phyloP scores from a whole-genome alignment of 1,140 invertebrate genomes.

The Zaprionus inermis region DNA sequence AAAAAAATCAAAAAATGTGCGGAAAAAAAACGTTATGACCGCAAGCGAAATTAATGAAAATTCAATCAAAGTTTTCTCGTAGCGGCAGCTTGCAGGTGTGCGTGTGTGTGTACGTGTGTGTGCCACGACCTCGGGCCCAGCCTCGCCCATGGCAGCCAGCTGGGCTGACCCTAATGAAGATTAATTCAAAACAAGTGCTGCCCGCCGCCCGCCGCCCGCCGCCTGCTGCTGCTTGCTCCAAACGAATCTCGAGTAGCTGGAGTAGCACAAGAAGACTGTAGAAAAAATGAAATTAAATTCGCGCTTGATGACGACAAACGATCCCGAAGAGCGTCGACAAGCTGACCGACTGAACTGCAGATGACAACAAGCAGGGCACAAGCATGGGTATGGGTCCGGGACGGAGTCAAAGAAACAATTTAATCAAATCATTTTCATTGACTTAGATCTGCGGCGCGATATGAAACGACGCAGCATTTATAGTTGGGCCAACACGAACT shows the following conservation, averaged over 20 bases:
- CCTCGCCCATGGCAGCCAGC: not conserved
- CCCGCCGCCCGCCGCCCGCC: not conserved
- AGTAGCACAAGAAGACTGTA: not conserved
- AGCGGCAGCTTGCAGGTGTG: slow-evolving; percentile 27
- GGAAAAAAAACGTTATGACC: slow-evolving; percentile 54
- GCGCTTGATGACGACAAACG: slow-evolving; percentile 38
- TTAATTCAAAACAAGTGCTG: slow-evolving; percentile 73
- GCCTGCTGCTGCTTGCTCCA: not conserved
- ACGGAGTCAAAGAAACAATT: slow-evolving; percentile 48
- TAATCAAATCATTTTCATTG: slow-evolving; percentile 58
- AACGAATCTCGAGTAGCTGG: not conserved
- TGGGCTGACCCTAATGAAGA: slow-evolving; percentile 74
- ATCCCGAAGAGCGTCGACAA: not conserved
- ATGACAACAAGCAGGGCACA: slow-evolving; percentile 13
- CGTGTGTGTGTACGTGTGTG: slow-evolving; percentile 7
- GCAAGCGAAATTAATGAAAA: slow-evolving; percentile 76
- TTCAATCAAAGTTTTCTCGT: slow-evolving; percentile 70
- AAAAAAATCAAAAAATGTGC: not conserved
- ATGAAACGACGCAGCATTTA: slow-evolving; percentile 10
- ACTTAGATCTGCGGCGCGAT: slow-evolving; percentile 49
- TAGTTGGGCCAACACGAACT: not conserved
- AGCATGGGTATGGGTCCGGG: too few relatives aligned
- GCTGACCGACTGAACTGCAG: slow-evolving; percentile 1
- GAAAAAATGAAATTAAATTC: slow-evolving; percentile 29
- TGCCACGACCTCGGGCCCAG: slow-evolving; percentile 2